phyloP scores from a whole-genome alignment of 2,113 vertebrate genomes.

The Paratilapia polleni region DNA sequence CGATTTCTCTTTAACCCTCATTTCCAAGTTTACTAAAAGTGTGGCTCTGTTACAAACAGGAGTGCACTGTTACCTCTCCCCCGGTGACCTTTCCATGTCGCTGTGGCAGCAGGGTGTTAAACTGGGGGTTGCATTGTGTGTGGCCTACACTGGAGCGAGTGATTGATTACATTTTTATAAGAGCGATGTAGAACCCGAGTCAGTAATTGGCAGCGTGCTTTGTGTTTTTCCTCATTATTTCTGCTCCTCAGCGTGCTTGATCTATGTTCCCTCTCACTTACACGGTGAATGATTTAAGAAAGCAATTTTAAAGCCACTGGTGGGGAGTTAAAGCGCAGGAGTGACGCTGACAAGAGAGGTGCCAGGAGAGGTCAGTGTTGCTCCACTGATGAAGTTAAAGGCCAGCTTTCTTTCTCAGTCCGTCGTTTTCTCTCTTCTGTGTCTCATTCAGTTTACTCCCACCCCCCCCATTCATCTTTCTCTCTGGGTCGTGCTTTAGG shows the following conservation, averaged over 20 bases:
- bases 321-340: not conserved
- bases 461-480: slow-evolving; percentile 3
- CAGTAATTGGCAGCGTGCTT: slow-evolving; percentile 64
- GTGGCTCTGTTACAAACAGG: slow-evolving; percentile 5
- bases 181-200: slow-evolving; percentile 49
- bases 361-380: slow-evolving; percentile 93
- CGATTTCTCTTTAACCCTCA: not conserved
- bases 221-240: slow-evolving; percentile 61
- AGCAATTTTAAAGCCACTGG: slow-evolving; percentile 64
- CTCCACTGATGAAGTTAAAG: slow-evolving; percentile 70
- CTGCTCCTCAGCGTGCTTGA: slow-evolving; percentile 47
- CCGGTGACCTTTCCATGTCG: slow-evolving; percentile 19
- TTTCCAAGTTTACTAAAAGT: slow-evolving; percentile 29
- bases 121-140: slow-evolving; percentile 32
- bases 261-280: slow-evolving; percentile 63
- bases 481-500: slow-evolving; percentile 6
- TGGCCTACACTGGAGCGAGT: slow-evolving; percentile 40
- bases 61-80: slow-evolving; percentile 8
- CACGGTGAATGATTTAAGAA: slow-evolving; percentile 65
- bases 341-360: not conserved
- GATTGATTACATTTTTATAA: slow-evolving; percentile 75
- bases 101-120: slow-evolving; percentile 34
- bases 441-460: slow-evolving; percentile 46
- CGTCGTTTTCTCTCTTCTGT: slow-evolving; percentile 10
- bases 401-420: not conserved